These are phyloP conservation scores for Tragelaphus buxtoni DNA, from an alignment of 2,113 vertebrate genomes.

Conservation along the genomic window DNA sequence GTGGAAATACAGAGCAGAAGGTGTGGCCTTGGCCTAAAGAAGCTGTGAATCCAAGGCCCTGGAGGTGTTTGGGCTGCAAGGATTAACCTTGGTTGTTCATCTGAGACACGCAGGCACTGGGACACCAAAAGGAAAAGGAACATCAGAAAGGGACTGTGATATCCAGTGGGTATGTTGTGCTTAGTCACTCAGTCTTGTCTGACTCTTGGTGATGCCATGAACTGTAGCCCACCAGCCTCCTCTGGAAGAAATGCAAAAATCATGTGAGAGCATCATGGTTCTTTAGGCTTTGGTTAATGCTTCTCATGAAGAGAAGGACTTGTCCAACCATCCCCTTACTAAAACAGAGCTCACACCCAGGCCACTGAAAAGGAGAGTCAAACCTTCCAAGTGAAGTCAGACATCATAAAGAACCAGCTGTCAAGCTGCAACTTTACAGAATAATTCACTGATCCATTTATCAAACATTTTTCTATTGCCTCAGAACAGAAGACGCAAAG, in stretches of 20 bases:
- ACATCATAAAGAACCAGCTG: not conserved
- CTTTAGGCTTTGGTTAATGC: not conserved
- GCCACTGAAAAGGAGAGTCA: not conserved
- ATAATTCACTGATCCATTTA: not conserved
- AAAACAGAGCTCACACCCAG: too few relatives aligned
- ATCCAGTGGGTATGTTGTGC: not conserved
- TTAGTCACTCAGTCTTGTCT: not conserved
- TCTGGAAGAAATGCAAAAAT: not conserved
- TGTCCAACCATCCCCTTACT: not conserved
- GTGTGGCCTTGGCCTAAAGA: not conserved
- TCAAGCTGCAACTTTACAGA: too few relatives aligned
- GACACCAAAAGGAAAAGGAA: not conserved
- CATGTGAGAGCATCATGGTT: accelerated
- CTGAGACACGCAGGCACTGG: not conserved
- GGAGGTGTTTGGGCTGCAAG: not conserved
- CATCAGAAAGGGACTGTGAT: too few relatives aligned
- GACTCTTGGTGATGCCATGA: not conserved
- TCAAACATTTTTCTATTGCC: not conserved
- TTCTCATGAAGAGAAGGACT: not conserved
- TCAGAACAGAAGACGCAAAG: not conserved
- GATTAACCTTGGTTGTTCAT: not conserved
- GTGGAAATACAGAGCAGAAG: not conserved
- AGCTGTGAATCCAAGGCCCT: not conserved
- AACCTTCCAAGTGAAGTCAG: not conserved
- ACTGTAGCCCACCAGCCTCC: not conserved